Percentiles rank a stretch among this genome's conserved stretches.
Conservation (phyloP, 2,888 invertebrate species). For the Acanthosepion esculentum region DNA sequence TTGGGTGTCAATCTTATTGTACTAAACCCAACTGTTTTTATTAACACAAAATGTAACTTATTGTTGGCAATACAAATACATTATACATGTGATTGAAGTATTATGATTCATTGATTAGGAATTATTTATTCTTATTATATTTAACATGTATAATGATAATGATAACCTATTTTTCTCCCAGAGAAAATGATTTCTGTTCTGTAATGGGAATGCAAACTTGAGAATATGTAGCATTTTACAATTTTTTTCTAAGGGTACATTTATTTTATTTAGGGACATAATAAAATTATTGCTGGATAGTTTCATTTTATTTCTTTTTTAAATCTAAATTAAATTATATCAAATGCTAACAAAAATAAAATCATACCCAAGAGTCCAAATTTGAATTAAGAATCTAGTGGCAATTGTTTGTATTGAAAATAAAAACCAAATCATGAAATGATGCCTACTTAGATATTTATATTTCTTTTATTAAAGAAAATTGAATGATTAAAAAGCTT, state of each 20-base stretch:
- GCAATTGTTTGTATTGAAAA: no score
- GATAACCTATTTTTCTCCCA: background rate
- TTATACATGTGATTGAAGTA: background rate
- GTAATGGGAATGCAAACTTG: background rate
- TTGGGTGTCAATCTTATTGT: background rate
- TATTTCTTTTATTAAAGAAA: no score
- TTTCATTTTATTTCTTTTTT: background rate
- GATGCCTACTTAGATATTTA: no score
- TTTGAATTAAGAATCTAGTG: no score
- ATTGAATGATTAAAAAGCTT: no score
- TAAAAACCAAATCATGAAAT: no score
- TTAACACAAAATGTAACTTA: slow-evolving; percentile 11
- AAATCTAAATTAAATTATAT: background rate
- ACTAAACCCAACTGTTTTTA: background rate
- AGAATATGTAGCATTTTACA: background rate
- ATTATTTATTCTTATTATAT: no score
- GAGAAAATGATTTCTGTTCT: background rate
- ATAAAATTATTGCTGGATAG: slow-evolving; percentile 11
- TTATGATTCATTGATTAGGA: background rate
- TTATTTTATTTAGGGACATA: background rate
- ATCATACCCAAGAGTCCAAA: no score
- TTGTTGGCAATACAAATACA: background rate
- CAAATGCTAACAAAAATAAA: background rate
- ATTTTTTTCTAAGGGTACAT: background rate
- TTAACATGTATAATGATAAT: background rate